phyloP scores from a whole-genome alignment of 2,113 vertebrate genomes.

The Sturnus vulgaris region DNA sequence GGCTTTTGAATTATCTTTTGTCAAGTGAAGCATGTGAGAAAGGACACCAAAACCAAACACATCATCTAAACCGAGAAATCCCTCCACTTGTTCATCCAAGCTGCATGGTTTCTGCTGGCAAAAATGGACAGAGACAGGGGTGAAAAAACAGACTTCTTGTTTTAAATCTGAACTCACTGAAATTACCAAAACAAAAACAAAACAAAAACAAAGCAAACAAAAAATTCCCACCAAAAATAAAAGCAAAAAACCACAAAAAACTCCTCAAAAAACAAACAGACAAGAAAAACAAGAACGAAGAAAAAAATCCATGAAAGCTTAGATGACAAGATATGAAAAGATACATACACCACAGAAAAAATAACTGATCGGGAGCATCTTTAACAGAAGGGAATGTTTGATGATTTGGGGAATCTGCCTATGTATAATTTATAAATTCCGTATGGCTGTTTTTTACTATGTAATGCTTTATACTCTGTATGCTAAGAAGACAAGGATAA shows the following conservation, averaged over 20 bases:
- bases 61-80: neutral
- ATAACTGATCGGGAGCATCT: neutral
- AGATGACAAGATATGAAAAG: neutral
- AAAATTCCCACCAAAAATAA: neutral
- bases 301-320: neutral
- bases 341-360: neutral
- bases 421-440: slow-evolving; percentile 51
- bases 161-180: neutral
- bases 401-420: slow-evolving; percentile 39
- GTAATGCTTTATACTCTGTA: neutral
- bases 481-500: neutral
- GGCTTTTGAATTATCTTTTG: neutral
- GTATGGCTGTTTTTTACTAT: slow-evolving; percentile 27
- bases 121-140: neutral
- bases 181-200: neutral
- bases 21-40: neutral
- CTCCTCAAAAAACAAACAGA: neutral
- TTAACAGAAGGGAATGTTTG: neutral
- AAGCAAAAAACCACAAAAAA: neutral
- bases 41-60: neutral
- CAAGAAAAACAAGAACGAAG: neutral
- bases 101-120: neutral
- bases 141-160: neutral
- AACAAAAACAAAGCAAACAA: neutral
- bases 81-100: neutral